Evolutionary conservation across 2,113 vertebrate genomes (phyloP).

Genomic region (Seriola rivoliana): DNA sequence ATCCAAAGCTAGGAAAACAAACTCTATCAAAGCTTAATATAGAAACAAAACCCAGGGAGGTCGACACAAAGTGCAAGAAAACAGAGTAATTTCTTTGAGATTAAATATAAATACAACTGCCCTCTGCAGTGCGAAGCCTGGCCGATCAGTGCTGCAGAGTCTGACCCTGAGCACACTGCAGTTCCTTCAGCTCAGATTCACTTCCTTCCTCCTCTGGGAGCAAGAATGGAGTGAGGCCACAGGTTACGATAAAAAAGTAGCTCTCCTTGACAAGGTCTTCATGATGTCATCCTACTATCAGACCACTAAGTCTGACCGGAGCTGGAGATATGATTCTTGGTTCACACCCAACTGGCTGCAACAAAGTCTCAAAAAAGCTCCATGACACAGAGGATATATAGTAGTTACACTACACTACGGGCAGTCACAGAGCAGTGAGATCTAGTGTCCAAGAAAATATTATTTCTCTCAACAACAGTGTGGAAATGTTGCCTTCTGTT

Average conservation of each 20-base stretch:
- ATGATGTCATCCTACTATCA: slow-evolving; percentile 71
- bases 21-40: slow-evolving; percentile 58
- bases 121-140: slow-evolving; percentile 34
- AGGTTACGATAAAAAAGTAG: slow-evolving; percentile 63
- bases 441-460: not conserved
- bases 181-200: slow-evolving; percentile 32
- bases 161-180: slow-evolving; percentile 20
- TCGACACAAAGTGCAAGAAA: slow-evolving; percentile 47
- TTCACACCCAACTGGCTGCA: slow-evolving; percentile 35
- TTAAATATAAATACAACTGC: slow-evolving; percentile 45
- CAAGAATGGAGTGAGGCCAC: slow-evolving; percentile 39
- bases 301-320: slow-evolving; percentile 27
- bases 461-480: not conserved
- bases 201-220: slow-evolving; percentile 62
- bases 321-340: slow-evolving; percentile 24
- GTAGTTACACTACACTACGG: not conserved
- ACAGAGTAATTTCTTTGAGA: slow-evolving; percentile 51
- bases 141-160: slow-evolving; percentile 5
- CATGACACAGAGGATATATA: too few species aligned
- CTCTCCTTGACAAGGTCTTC: slow-evolving; percentile 27
- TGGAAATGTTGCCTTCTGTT: not conserved
- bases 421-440: not conserved
- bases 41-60: slow-evolving; percentile 62
- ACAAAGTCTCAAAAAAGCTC: slow-evolving; percentile 12
- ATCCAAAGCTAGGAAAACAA: slow-evolving; percentile 66